These are phyloP conservation scores for Pomatorhinus ruficollis DNA, from an alignment of 2,113 vertebrate species.

Conservation along the genomic window DNA sequence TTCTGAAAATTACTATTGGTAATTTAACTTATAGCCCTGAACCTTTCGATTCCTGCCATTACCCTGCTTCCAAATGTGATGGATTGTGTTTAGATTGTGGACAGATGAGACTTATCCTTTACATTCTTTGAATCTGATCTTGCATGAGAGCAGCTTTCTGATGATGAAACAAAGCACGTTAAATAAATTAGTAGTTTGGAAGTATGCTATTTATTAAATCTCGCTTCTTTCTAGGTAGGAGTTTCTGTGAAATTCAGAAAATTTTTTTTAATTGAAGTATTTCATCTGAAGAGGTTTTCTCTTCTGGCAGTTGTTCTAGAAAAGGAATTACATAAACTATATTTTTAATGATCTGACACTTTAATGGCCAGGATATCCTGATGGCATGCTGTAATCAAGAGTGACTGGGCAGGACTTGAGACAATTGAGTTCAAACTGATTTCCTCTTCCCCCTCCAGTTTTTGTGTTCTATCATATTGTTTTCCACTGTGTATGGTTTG, in stretches of 20 bases:
- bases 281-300: background rate
- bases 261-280: background rate
- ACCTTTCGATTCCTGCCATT: background rate
- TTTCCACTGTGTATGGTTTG: background rate
- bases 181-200: background rate
- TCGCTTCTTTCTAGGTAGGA: background rate
- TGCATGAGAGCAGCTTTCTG: background rate
- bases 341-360: conserved; percentile 36
- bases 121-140: background rate
- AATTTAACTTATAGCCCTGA: background rate
- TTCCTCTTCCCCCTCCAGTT: conserved; percentile 7
- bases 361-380: conserved; percentile 63
- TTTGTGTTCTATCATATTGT: conserved; percentile 30
- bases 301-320: background rate
- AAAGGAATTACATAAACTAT: conserved; percentile 19
- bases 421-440: conserved; percentile 44
- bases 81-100: background rate
- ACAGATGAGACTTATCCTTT: background rate
- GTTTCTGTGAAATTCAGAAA: background rate
- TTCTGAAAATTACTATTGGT: background rate
- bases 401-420: conserved; percentile 28
- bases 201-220: background rate
- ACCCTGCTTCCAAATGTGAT: background rate
- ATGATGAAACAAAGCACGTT: background rate
- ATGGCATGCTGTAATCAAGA: conserved; percentile 19